Conservation (phyloP, 2,888 invertebrate species). For the Dicyrtomina minuta region DNA sequence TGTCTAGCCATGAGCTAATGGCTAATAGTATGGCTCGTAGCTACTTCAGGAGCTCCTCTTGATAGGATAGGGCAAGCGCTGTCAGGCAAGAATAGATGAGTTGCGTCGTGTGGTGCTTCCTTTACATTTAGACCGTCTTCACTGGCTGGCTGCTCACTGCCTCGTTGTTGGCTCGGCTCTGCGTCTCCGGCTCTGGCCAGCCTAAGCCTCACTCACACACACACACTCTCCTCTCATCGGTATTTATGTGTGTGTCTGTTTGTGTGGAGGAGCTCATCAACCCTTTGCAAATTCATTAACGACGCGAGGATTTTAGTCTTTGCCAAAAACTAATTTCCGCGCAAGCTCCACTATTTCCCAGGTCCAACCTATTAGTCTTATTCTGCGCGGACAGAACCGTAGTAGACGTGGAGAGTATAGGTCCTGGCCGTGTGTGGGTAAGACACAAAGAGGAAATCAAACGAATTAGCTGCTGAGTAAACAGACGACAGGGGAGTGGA, state of each 20-base stretch:
- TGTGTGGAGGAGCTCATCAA: conserved; percentile 28
- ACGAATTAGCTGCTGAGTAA: conserved; percentile 13
- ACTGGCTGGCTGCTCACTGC: background rate
- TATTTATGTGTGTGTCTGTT: background rate
- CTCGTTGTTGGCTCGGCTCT: background rate
- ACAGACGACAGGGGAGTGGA: background rate
- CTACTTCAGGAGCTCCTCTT: background rate
- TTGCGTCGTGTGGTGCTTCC: conserved; percentile 20
- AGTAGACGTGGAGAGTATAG: too few relatives aligned
- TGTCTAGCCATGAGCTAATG: background rate
- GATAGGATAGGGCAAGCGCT: conserved; percentile 23
- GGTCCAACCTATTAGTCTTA: conserved; percentile 23
- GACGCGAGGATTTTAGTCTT: conserved; percentile 28
- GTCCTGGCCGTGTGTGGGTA: too few relatives aligned
- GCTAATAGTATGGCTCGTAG: background rate
- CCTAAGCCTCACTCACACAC: too few relatives aligned
- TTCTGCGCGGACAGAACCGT: background rate
- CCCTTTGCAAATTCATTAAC: conserved; percentile 34
- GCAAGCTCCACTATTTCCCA: conserved; percentile 22
- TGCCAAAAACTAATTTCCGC: conserved; percentile 31
- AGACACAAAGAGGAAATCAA: background rate
- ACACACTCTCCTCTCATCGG: too few relatives aligned
- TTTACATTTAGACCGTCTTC: too few relatives aligned
- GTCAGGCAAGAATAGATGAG: conserved; percentile 21
- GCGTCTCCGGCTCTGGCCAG: background rate